These are phyloP conservation scores for Halisarca cf. caerulea DNA, from an alignment of 37 sponge, comb jelly and placozoan species.

Conservation along the genomic window DNA sequence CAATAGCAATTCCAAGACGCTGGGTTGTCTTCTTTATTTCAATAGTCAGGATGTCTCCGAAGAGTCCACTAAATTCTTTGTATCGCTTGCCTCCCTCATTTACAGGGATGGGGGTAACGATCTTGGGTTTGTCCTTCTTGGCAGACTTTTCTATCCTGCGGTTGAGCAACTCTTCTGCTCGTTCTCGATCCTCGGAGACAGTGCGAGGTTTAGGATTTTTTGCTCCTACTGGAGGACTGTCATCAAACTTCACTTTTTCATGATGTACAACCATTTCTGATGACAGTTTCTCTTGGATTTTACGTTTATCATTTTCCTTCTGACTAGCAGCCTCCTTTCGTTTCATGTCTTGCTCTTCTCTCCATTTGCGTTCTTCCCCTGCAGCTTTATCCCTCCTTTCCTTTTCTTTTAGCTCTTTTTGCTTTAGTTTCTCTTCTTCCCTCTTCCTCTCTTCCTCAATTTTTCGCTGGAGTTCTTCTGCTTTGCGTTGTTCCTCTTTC, in stretches of 20 bases:
- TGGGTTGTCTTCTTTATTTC: conserved; percentile 64
- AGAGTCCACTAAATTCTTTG: conserved; percentile 65
- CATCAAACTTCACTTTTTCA: background rate
- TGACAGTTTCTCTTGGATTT: background rate
- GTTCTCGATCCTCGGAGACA: conserved; percentile 38
- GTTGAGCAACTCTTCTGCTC: conserved; percentile 52
- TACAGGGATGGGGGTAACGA: background rate
- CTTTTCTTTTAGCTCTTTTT: conserved; percentile 5
- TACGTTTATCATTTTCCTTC: background rate
- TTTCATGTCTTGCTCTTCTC: background rate
- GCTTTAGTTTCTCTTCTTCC: conserved; percentile 9
- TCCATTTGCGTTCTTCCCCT: background rate
- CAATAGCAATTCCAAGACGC: conserved; percentile 86
- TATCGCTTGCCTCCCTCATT: background rate
- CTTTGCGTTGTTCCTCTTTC: conserved; percentile 11
- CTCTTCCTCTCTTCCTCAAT: conserved; percentile 8
- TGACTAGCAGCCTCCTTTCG: background rate
- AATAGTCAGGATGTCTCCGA: conserved; percentile 61
- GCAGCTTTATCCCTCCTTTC: background rate
- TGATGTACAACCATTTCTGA: conserved; percentile 8
- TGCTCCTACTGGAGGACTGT: background rate
- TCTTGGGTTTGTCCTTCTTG: conserved; percentile 21
- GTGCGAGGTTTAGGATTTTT: background rate
- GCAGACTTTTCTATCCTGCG: conserved; percentile 21
- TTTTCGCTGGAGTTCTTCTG: background rate